A percentile compares a stretch with the other conserved stretches of the same genome.
These are phyloP conservation scores for Melanotaenia pygmaea DNA, from an alignment of 2,797 vertebrate genomes.

Conservation along the genomic window DNA sequence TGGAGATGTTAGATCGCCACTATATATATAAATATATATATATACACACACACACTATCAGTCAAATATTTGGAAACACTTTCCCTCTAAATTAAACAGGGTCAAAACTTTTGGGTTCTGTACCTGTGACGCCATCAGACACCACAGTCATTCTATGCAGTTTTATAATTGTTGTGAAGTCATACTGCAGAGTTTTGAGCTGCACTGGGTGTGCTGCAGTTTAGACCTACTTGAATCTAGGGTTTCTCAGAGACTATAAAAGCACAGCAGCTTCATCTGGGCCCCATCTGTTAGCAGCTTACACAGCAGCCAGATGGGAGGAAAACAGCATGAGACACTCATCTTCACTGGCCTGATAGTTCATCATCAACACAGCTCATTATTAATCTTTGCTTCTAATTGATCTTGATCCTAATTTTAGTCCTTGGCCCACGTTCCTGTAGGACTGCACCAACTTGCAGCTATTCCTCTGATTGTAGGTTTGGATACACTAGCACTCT, in stretches of 20 bases:
- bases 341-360: slow-evolving; percentile 28
- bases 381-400: slow-evolving; percentile 53
- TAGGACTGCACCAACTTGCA: slow-evolving; percentile 16
- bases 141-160: neutral
- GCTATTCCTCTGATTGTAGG: slow-evolving; percentile 33
- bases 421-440: neutral
- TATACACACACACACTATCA: too few species aligned
- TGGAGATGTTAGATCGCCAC: neutral
- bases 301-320: slow-evolving; percentile 53
- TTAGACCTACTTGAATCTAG: slow-evolving; percentile 57
- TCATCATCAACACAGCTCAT: slow-evolving; percentile 14
- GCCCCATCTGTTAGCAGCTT: slow-evolving; percentile 68
- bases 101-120: too few species aligned
- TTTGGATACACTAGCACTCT: slow-evolving; percentile 42
- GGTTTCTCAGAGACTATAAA: slow-evolving; percentile 61
- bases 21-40: too few species aligned
- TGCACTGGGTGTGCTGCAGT: slow-evolving; percentile 33
- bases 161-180: neutral
- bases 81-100: too few species aligned
- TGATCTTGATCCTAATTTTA: slow-evolving; percentile 45
- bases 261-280: slow-evolving; percentile 61
- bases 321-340: slow-evolving; percentile 49
- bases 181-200: slow-evolving; percentile 1
- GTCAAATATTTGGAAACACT: neutral
- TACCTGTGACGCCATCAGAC: neutral